Evolutionary conservation across 2,113 vertebrate species (phyloP).

Genomic region (Rousettus leschenaultii): DNA sequence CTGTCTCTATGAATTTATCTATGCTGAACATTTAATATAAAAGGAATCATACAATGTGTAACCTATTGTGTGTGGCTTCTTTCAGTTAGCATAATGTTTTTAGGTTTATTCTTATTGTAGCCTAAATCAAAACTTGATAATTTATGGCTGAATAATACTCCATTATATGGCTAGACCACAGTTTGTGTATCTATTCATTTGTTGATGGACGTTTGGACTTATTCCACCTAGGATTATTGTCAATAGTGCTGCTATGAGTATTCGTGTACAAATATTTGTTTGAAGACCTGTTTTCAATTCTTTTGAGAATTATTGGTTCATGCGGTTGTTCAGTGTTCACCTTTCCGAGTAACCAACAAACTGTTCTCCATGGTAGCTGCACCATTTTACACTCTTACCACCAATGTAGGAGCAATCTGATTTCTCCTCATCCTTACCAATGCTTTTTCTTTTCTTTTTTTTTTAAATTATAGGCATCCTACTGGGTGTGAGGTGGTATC

Average conservation of each 20-base stretch:
- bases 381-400: not conserved
- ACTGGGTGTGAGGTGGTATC: not conserved
- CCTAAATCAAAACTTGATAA: not conserved
- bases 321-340: not conserved
- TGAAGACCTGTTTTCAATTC: slow-evolving; percentile 34
- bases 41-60: not conserved
- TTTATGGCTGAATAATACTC: not conserved
- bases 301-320: not conserved
- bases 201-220: not conserved
- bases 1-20: not conserved
- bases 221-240: not conserved
- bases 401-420: not conserved
- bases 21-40: not conserved
- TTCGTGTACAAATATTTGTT: not conserved
- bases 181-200: not conserved
- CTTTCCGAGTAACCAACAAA: slow-evolving; percentile 12
- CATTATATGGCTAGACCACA: not conserved
- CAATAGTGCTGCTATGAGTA: not conserved
- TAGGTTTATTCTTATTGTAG: not conserved
- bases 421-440: not conserved
- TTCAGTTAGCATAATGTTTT: not conserved
- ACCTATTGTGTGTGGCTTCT: not conserved
- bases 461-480: not conserved
- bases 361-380: not conserved
- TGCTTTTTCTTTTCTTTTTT: not conserved